Conservation (phyloP, 2,888 invertebrate genomes). For the Metalampra italica region DNA sequence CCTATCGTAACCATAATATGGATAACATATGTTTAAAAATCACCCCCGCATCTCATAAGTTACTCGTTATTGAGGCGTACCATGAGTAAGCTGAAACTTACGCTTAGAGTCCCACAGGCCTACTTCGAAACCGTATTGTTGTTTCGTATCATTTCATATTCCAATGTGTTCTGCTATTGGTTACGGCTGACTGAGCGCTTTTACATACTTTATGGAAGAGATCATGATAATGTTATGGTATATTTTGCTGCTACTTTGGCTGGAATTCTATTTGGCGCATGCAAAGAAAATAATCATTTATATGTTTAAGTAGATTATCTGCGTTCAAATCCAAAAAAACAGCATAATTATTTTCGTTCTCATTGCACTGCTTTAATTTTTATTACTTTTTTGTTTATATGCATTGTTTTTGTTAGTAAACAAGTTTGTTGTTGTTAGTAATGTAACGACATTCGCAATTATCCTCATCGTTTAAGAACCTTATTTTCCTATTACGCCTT, state of each 20-base stretch:
- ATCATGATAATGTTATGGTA: conserved; percentile 3
- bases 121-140: conserved; percentile 6
- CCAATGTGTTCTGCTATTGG: conserved; percentile 8
- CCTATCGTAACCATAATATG: no score
- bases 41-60: not conserved
- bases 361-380: no score
- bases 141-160: conserved; percentile 11
- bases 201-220: conserved; percentile 8
- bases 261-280: no score
- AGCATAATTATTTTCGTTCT: no score
- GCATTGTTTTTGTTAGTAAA: no score
- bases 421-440: no score
- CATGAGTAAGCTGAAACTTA: not conserved
- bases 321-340: no score
- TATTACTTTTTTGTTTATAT: no score
- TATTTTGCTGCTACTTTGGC: not conserved
- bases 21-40: not conserved
- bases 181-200: conserved; percentile 8
- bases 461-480: not conserved
- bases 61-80: not conserved
- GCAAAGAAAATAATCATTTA: no score
- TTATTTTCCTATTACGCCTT: not conserved
- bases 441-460: not conserved
- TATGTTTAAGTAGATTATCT: no score
- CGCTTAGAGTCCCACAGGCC: not conserved